These are phyloP conservation scores for Semicossyphus pulcher DNA, from an alignment of 2,113 vertebrate genomes.

Conservation along the genomic window DNA sequence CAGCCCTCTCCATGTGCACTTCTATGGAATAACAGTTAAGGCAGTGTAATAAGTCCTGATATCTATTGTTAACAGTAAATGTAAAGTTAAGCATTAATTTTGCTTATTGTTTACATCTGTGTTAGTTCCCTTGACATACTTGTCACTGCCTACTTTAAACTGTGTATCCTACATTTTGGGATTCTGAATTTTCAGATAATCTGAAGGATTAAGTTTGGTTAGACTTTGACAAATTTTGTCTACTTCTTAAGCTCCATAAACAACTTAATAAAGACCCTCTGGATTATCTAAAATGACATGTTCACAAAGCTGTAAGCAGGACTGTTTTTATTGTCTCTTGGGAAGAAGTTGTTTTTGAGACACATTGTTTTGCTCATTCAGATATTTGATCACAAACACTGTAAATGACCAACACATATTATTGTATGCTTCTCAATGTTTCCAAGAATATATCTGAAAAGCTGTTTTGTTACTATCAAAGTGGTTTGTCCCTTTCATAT, in stretches of 20 bases:
- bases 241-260: conserved; percentile 1
- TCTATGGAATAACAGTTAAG: conserved; percentile 33
- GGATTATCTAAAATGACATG: background rate
- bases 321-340: background rate
- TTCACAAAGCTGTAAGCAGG: background rate
- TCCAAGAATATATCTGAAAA: background rate
- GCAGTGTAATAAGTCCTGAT: conserved; percentile 7
- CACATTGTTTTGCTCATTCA: background rate
- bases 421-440: background rate
- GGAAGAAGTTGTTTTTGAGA: conserved; percentile 2
- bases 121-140: background rate
- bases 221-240: background rate
- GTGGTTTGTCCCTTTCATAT: background rate
- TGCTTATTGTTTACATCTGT: conserved; percentile 8
- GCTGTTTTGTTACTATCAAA: background rate
- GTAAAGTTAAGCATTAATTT: background rate
- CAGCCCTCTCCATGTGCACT: conserved; percentile 34
- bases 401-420: background rate
- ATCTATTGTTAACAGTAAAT: background rate
- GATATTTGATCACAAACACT: background rate
- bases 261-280: background rate
- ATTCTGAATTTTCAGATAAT: background rate
- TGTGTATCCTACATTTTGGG: background rate
- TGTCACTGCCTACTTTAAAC: background rate
- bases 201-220: background rate